Evolutionary conservation across 2,113 vertebrate species (phyloP).

Genomic region (Lontra canadensis): DNA sequence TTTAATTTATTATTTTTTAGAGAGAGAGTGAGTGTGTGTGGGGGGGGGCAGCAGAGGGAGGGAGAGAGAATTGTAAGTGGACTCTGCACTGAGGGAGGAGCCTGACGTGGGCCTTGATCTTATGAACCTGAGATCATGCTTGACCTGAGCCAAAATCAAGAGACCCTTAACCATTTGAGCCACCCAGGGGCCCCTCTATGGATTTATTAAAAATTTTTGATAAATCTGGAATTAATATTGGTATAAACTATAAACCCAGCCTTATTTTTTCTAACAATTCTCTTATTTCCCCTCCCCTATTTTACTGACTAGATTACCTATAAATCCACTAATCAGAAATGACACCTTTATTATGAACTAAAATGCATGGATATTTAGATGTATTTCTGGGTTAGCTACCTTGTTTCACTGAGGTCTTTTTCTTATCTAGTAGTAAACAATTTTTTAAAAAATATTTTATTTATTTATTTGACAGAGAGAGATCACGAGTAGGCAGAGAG

Average conservation of each 20-base stretch:
- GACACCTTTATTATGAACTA: background rate
- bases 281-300: background rate
- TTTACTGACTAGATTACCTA: background rate
- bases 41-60: background rate
- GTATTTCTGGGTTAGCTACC: background rate
- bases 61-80: background rate
- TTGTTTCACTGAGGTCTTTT: background rate
- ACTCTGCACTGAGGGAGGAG: background rate
- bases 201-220: background rate
- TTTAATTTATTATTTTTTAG: background rate
- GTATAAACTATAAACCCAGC: background rate
- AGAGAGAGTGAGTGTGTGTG: background rate
- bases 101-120: background rate
- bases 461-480: too few relatives aligned
- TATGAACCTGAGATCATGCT: background rate
- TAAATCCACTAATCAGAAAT: background rate
- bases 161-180: background rate
- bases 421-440: background rate
- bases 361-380: background rate
- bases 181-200: background rate
- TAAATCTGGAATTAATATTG: background rate
- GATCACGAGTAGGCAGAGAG: too few relatives aligned
- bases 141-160: background rate
- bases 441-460: background rate
- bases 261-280: background rate